Base-by-base conservation (phyloP, 2,888 invertebrate species). In the Folsomia candida region DNA sequence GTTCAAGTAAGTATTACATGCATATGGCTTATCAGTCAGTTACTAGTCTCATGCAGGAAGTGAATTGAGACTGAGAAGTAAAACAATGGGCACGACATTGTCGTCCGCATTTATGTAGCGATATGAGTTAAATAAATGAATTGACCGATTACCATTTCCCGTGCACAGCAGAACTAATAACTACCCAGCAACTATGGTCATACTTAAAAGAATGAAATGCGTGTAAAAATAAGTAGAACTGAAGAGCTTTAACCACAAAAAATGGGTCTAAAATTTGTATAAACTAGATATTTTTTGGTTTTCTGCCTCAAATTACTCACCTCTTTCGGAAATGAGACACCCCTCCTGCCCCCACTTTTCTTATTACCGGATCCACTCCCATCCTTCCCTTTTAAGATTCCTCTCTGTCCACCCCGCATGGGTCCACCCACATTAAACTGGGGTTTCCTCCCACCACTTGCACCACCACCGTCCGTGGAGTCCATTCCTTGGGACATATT, bases 261-360 rank as follows among this genome's bases (percentile, higher is more conserved):
- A n/a, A n/a, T n/a, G n/a, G n/a, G n/a, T n/a, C n/a, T n/a, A n/a
- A n/a, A n/a, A n/a, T n/a, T n/a, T n/a, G n/a, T n/a, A n/a, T n/a
- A n/a, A n/a, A n/a, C n/a, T n/a, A n/a, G n/a, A n/a, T n/a, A n/a
- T n/a, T n/a, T n/a, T n/a, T n/a, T n/a, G n/a, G n/a, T n/a, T n/a
- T n/a, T n/a, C n/a, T n/a, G n/a, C n/a, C n/a, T n/a, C n/a, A n/a
- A n/a, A n/a, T n/a, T n/a, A n/a, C n/a, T n/a, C 74, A 80, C 80
- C 80, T 79, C 76, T 71, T 73, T 74, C 51, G 78, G 77, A 66
- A 80, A 80, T 60, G 73, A 72, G 57, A 80, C 80, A 57, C 73
- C 78, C 64, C 76, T 71, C 47, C 73, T 76, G 69, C 76, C 61
- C 61, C 69, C 73, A 37, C 71, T 67, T 51, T 65, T 68, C n/a